Evolutionary conservation across 2,888 invertebrate genomes (phyloP), one percentile per base, ranked within the genome.

Genomic region (Clitarchus hookeri): DNA sequence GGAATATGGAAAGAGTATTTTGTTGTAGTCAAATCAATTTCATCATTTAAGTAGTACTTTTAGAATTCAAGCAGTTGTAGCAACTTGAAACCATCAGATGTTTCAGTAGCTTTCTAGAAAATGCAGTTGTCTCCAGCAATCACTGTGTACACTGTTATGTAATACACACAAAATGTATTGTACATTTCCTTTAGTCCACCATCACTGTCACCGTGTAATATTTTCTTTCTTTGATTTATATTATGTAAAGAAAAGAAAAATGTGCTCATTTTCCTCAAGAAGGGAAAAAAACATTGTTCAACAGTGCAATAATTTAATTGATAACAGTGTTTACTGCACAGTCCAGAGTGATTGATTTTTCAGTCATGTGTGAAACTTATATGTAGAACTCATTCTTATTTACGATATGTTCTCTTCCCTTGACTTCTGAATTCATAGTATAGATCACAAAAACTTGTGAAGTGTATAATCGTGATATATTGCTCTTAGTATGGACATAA

Each of bases 41-140:
- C 65, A 65, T 65, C 19, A 65, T 65, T 65, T 65, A 65, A 65
- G 65, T 65, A 65, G 65, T 65, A 65, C n/a, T 65, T 65, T 65
- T 65, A 65, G 65, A 65, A 65, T 65, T 65, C n/a, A n/a, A 65
- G 16, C 65, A 65, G 65, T 65, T 19, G 65, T 65, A 65, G 65
- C 65, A 65, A 65, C 65, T 65, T 65, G 65, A n/a, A 65, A 65
- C 65, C 65, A 65, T 65, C 65, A 23, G 65, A 13, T 16, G 48
- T 65, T 65, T 65, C n/a, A 65, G 65, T 65, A 65, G 65, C n/a
- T 65, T 65, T 65, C 65, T 65, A 65, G 65, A 65, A 53, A 65
- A n/a, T 65, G 65, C 65, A 65, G 65, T n/a, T 65, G 65, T 65
- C 65, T 65, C 65, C 0, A 23, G 19, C 65, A 65, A 19, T 23